These are phyloP conservation scores for Clitarchus hookeri DNA, from an alignment of 2,888 invertebrate genomes.

Conservation along the genomic window DNA sequence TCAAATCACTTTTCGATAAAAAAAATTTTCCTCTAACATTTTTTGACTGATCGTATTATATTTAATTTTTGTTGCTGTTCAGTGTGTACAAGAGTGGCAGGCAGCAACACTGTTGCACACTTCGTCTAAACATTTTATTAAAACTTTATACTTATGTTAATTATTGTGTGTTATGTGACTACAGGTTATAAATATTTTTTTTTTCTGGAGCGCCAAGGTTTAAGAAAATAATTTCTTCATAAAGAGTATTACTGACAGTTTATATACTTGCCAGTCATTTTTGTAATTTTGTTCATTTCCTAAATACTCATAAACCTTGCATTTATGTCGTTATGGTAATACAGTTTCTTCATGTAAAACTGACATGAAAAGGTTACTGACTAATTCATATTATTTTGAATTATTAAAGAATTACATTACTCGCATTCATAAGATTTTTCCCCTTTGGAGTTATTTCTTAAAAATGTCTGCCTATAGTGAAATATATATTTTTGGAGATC, in stretches of 20 bases:
- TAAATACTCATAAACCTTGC: not conserved
- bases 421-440: not conserved
- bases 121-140: slow-evolving; percentile 25
- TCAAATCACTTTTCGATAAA: not conserved
- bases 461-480: not conserved
- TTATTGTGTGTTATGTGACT: slow-evolving; percentile 30
- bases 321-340: not conserved
- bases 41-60: not conserved
- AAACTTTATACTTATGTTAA: not conserved
- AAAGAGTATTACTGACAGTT: not conserved
- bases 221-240: not conserved
- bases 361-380: not conserved
- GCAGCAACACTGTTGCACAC: not conserved
- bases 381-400: not conserved
- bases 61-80: not conserved
- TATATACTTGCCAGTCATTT: not conserved
- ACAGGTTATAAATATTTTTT: slow-evolving; percentile 9
- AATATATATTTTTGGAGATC: not conserved
- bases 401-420: not conserved
- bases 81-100: too few relatives aligned
- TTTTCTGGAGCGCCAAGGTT: not conserved
- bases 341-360: not conserved
- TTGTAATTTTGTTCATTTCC: not conserved
- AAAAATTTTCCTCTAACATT: not conserved
- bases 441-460: not conserved